Percentiles rank a stretch among this genome's conserved stretches.
These are phyloP conservation scores for Silurus meridionalis DNA, from an alignment of 2,113 vertebrate species.

Conservation along the genomic window DNA sequence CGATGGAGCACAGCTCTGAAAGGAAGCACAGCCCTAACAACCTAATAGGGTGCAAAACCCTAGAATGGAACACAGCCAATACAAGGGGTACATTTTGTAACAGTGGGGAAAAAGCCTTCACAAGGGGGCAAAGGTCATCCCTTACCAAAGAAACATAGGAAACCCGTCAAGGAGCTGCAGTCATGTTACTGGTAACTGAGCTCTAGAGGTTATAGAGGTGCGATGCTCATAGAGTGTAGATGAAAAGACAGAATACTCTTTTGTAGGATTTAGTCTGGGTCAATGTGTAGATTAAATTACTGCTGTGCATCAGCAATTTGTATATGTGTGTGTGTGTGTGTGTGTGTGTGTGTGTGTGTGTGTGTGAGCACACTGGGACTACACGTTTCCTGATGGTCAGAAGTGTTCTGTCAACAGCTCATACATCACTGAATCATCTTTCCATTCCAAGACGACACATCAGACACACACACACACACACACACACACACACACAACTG, in stretches of 20 bases:
- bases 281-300: constrained; percentile 12
- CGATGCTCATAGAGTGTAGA: neutral
- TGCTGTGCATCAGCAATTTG: constrained; percentile 63
- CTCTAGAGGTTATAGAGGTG: neutral
- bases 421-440: constrained; percentile 80
- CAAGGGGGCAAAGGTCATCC: neutral
- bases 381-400: constrained; percentile 73
- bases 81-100: neutral
- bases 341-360: constrained; percentile 70
- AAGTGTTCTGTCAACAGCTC: constrained; percentile 82
- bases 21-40: neutral
- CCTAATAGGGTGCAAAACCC: neutral
- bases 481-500: constrained; percentile 28
- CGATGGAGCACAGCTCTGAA: neutral
- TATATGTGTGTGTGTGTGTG: constrained; percentile 70
- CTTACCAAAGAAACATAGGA: neutral
- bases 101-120: neutral
- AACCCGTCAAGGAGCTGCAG: neutral
- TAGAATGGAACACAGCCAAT: no score
- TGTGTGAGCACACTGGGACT: constrained; percentile 66
- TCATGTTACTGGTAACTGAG: neutral
- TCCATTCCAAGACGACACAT: constrained; percentile 67
- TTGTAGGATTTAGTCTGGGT: constrained; percentile 19
- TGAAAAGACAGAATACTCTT: constrained; percentile 19
- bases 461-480: constrained; percentile 40